Evolutionary conservation across 2,888 invertebrate species (phyloP).

Genomic region (Ypsolopha sequella): DNA sequence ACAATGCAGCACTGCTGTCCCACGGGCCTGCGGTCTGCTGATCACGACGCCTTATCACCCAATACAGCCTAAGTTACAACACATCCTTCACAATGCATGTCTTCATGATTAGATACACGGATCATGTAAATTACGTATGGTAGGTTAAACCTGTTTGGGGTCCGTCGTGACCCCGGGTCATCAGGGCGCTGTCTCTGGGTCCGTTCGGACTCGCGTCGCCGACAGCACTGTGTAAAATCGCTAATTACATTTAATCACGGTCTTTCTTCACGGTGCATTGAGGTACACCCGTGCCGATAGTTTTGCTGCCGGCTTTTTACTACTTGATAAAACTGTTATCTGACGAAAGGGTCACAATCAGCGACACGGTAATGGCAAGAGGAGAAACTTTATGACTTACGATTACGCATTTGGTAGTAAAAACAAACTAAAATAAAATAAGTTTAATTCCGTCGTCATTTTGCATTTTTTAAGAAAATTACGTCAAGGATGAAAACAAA

Average conservation of each 20-base stretch:
- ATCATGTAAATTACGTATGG: background rate
- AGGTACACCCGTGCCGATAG: constrained; percentile 17
- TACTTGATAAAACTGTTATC: background rate
- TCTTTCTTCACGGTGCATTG: constrained; percentile 24
- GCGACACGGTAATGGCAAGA: background rate
- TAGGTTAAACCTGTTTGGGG: background rate
- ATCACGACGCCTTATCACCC: background rate
- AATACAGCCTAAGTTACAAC: background rate
- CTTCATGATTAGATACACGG: background rate
- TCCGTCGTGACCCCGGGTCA: constrained; percentile 35
- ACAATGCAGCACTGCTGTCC: constrained; percentile 18
- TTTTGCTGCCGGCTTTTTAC: background rate
- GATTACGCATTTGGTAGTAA: too few relatives aligned
- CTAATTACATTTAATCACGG: constrained; percentile 49
- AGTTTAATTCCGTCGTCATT: too few relatives aligned
- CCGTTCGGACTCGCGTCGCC: constrained; percentile 4
- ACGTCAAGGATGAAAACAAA: background rate
- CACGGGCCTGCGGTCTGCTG: background rate
- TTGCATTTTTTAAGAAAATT: too few relatives aligned
- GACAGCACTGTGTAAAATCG: constrained; percentile 53
- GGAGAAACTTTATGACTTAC: too few relatives aligned
- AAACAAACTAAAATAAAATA: too few relatives aligned
- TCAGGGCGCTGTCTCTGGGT: constrained; percentile 7
- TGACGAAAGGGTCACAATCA: background rate
- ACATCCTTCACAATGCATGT: background rate